These are phyloP conservation scores for Cephus cinctus DNA, from an alignment of 1,140 invertebrate genomes.

Conservation along the genomic window DNA sequence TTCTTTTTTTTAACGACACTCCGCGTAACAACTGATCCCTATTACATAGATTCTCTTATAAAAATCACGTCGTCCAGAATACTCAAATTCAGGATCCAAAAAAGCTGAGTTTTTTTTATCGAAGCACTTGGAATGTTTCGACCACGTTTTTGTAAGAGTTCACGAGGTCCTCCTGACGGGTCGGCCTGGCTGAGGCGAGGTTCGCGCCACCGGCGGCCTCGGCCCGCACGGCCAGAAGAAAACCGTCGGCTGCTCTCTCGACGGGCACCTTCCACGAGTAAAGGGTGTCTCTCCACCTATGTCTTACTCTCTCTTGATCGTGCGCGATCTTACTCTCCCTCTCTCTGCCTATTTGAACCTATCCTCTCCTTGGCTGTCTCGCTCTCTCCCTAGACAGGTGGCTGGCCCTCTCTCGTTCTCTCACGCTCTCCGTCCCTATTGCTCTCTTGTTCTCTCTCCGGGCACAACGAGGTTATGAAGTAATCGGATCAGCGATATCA, in stretches of 20 bases:
- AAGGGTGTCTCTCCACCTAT: slow-evolving; percentile 5
- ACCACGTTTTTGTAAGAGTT: neutral
- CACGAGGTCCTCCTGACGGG: neutral
- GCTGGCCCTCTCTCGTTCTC: slow-evolving; percentile 1
- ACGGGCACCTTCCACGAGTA: too few species aligned
- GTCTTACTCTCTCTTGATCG: slow-evolving; percentile 1
- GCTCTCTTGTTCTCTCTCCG: slow-evolving; percentile 14
- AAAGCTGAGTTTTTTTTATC: too few species aligned
- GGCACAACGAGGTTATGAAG: slow-evolving; percentile 32
- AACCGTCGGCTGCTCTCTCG: too few species aligned
- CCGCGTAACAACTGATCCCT: too few species aligned
- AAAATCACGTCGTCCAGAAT: too few species aligned
- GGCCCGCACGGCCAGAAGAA: too few species aligned
- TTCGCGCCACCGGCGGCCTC: slow-evolving; percentile 1
- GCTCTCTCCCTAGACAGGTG: neutral
- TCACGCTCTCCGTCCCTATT: slow-evolving; percentile 2
- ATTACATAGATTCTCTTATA: too few species aligned
- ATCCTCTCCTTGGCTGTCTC: neutral
- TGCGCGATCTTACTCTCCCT: neutral
- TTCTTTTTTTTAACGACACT: too few species aligned
- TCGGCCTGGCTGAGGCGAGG: neutral
- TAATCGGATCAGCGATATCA: slow-evolving; percentile 62
- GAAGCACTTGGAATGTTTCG: too few species aligned
- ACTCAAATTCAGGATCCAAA: too few species aligned
- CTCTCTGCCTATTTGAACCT: neutral